phyloP scores from a whole-genome alignment of 2,888 invertebrate species.

The Galerucella pusilla region DNA sequence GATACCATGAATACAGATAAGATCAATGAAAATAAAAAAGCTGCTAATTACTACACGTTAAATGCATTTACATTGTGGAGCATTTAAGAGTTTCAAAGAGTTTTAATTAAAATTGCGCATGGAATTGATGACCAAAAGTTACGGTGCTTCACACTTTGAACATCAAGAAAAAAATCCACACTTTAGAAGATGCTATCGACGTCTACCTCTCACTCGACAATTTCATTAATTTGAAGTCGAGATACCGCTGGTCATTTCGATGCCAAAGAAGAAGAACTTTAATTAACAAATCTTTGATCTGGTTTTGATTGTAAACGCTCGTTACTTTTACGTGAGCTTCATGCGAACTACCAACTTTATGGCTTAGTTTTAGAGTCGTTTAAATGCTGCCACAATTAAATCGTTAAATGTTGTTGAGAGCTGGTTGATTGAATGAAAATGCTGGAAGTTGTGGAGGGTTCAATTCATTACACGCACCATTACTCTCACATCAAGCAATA shows the following conservation, averaged over 20 bases:
- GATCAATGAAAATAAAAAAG: not conserved
- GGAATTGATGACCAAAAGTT: not conserved
- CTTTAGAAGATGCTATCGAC: slow-evolving; percentile 24
- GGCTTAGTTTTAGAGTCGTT: slow-evolving; percentile 42
- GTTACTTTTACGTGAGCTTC: slow-evolving; percentile 42
- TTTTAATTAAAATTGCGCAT: slow-evolving; percentile 1
- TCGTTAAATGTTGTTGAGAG: slow-evolving; percentile 26
- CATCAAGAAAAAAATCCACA: not conserved
- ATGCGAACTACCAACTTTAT: slow-evolving; percentile 41
- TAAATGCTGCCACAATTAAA: slow-evolving; percentile 47
- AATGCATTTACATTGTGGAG: not conserved
- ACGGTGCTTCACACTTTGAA: not conserved
- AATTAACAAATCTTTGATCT: slow-evolving; percentile 51
- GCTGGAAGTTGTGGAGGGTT: slow-evolving; percentile 24
- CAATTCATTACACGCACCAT: slow-evolving; percentile 36
- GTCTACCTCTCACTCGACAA: slow-evolving; percentile 56
- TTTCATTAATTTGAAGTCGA: slow-evolving; percentile 58
- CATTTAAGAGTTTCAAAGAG: slow-evolving; percentile 3
- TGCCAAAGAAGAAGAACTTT: slow-evolving; percentile 46
- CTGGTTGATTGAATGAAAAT: slow-evolving; percentile 43
- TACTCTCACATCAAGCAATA: slow-evolving; percentile 15
- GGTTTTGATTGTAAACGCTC: slow-evolving; percentile 41
- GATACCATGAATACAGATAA: not conserved
- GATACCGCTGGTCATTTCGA: slow-evolving; percentile 40
- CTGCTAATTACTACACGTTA: not conserved